Conservation (phyloP, 2,113 vertebrate genomes). For the Toxotes chatareus region DNA sequence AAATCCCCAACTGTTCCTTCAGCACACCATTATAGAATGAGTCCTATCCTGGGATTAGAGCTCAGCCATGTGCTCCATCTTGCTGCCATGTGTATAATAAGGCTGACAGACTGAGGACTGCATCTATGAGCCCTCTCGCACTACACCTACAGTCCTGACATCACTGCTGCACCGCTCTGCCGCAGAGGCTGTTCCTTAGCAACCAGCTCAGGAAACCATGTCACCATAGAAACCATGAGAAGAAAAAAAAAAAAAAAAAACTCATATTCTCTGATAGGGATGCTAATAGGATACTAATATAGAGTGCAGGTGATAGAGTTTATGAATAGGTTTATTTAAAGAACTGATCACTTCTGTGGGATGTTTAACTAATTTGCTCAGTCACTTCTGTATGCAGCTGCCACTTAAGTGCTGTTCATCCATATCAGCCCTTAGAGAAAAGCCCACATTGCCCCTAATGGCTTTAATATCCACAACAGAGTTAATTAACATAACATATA, state of each 20-base stretch:
- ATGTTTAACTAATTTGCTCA: background rate
- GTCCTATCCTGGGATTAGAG: slow-evolving; percentile 29
- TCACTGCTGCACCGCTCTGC: slow-evolving; percentile 85
- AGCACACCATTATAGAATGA: background rate
- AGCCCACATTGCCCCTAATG: background rate
- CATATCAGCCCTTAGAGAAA: background rate
- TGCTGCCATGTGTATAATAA: slow-evolving; percentile 50
- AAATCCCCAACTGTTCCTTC: slow-evolving; percentile 30
- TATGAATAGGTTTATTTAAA: slow-evolving; percentile 36
- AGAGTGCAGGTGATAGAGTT: slow-evolving; percentile 20
- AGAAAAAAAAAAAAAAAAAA: slow-evolving; percentile 46
- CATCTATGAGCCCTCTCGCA: slow-evolving; percentile 62
- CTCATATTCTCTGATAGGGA: slow-evolving; percentile 80
- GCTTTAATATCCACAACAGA: background rate
- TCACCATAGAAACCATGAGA: slow-evolving; percentile 88
- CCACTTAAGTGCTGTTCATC: background rate
- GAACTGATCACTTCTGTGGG: background rate
- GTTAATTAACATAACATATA: background rate
- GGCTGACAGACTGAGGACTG: slow-evolving; percentile 62
- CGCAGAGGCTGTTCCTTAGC: slow-evolving; percentile 92
- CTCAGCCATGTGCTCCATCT: slow-evolving; percentile 58
- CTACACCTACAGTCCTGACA: slow-evolving; percentile 78
- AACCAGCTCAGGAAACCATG: slow-evolving; percentile 89
- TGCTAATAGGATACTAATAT: slow-evolving; percentile 74
- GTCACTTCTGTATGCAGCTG: background rate